Conservation (phyloP, 2,888 invertebrate genomes). For the Synergus laeviventris region DNA sequence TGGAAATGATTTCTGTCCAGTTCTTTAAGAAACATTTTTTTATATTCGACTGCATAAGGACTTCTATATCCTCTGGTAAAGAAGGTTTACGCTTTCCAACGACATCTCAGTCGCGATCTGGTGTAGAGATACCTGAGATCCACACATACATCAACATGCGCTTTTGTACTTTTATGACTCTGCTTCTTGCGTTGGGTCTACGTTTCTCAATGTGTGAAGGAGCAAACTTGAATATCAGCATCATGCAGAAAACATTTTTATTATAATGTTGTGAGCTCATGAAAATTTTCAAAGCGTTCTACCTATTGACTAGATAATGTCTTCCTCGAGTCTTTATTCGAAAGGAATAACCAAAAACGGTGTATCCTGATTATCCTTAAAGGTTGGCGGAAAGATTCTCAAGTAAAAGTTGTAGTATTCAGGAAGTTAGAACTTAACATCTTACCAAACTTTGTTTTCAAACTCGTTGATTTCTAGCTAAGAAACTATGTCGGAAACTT, state of each 20-base stretch:
- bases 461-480: constrained; percentile 6
- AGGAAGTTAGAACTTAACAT: constrained; percentile 9
- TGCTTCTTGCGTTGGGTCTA: neutral
- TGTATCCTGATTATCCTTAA: constrained; percentile 4
- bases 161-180: constrained; percentile 2
- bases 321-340: neutral
- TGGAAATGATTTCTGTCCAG: neutral
- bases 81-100: constrained; percentile 25
- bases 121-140: constrained; percentile 2
- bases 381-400: constrained; percentile 7
- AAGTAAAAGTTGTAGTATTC: constrained; percentile 14
- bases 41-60: constrained; percentile 3
- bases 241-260: neutral
- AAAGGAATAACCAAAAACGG: neutral
- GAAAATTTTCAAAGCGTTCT: neutral
- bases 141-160: constrained; percentile 14
- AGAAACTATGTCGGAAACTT: neutral
- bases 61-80: neutral
- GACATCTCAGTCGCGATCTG: constrained; percentile 14
- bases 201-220: neutral
- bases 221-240: constrained; percentile 9
- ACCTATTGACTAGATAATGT: neutral
- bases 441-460: constrained; percentile 12
- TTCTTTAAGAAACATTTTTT: neutral
- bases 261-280: neutral